These are phyloP conservation scores for Athripsodes cinereus DNA, from an alignment of 2,888 invertebrate genomes.

Conservation along the genomic window DNA sequence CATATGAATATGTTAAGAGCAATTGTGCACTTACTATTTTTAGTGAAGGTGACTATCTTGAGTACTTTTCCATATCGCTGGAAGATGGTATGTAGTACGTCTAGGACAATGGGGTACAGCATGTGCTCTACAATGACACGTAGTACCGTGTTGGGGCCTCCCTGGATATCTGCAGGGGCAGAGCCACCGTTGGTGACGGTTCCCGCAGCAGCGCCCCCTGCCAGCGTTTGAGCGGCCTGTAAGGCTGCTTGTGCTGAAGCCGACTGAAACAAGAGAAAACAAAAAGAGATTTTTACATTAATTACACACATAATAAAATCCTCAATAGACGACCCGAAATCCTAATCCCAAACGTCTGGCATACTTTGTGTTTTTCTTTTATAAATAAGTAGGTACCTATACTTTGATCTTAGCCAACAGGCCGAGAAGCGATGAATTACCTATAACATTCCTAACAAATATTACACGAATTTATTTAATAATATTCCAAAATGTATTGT, in stretches of 20 bases:
- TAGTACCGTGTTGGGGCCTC: conserved; percentile 92
- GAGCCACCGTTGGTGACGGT: conserved; percentile 44
- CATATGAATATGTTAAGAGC: too few species aligned
- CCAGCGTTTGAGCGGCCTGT: conserved; percentile 77
- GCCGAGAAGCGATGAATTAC: too few species aligned
- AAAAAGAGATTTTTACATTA: background rate
- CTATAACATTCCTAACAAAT: too few species aligned
- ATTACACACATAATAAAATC: too few species aligned
- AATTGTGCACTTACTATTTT: conserved; percentile 81
- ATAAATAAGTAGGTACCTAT: too few species aligned
- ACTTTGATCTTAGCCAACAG: too few species aligned
- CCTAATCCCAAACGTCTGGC: too few species aligned
- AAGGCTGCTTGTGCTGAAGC: conserved; percentile 80
- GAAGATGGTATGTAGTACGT: conserved; percentile 96
- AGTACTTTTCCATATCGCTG: conserved; percentile 97
- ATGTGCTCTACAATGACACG: conserved; percentile 98
- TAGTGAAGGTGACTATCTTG: conserved; percentile 99
- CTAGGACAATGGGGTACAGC: conserved; percentile 96
- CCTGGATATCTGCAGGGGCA: conserved; percentile 56
- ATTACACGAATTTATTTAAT: too few species aligned
- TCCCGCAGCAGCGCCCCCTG: conserved; percentile 55
- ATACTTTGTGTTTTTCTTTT: too few species aligned
- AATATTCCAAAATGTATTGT: too few species aligned
- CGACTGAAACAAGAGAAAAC: conserved; percentile 49
- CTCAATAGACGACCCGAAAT: too few species aligned